phyloP scores from a whole-genome alignment of 2,797 vertebrate genomes.

The Protosalanx chinensis region DNA sequence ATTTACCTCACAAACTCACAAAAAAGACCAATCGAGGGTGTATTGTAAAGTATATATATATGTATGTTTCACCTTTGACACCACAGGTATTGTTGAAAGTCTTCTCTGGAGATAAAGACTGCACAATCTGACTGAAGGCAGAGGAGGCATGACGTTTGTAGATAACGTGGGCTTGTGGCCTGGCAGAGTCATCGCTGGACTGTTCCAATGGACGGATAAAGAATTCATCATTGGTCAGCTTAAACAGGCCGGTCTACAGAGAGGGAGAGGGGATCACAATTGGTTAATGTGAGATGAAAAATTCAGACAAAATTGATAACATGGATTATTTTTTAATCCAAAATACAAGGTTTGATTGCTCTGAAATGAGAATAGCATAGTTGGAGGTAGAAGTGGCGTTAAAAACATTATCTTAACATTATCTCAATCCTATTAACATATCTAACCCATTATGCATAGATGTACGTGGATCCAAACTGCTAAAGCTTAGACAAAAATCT shows the following conservation, averaged over 20 bases:
- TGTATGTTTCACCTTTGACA: constrained; percentile 69
- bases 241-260: constrained; percentile 87
- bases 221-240: constrained; percentile 82
- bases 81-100: constrained; percentile 70
- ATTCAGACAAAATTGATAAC: no score
- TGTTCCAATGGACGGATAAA: constrained; percentile 85
- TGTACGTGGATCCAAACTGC: neutral
- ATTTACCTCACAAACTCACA: no score
- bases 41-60: neutral
- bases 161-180: constrained; percentile 82
- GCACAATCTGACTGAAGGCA: constrained; percentile 35
- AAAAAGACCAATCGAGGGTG: neutral
- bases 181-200: constrained; percentile 31
- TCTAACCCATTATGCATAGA: no score
- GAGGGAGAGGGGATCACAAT: neutral
- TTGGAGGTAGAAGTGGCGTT: neutral
- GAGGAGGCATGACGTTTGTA: constrained; percentile 77
- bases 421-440: no score
- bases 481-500: neutral
- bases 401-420: no score
- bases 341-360: no score
- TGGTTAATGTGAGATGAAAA: no score
- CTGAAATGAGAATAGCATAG: no score
- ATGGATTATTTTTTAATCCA: no score
- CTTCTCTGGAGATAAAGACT: constrained; percentile 48